These are phyloP conservation scores for Lampris incognitus DNA, from an alignment of 2,113 vertebrate species.

Conservation along the genomic window DNA sequence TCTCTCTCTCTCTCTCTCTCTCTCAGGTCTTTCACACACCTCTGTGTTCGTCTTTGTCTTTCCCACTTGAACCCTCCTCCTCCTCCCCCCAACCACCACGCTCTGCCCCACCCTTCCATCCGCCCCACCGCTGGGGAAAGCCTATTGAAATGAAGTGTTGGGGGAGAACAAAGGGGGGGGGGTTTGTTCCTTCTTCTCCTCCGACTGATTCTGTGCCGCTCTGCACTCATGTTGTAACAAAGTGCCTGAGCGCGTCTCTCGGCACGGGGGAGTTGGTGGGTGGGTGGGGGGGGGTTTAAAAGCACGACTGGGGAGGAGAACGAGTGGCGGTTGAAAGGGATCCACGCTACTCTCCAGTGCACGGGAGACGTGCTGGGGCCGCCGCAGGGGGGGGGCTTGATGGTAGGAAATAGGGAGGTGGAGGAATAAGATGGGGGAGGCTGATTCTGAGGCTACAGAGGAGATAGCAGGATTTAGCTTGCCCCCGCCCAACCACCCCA, in stretches of 20 bases:
- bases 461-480: too few species aligned
- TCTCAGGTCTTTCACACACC: neutral
- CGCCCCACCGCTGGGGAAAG: conserved; percentile 39
- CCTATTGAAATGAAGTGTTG: conserved; percentile 57
- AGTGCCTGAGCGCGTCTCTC: conserved; percentile 50
- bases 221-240: conserved; percentile 56
- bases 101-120: conserved; percentile 32
- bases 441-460: too few species aligned
- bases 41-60: neutral
- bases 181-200: conserved; percentile 35
- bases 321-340: conserved; percentile 23
- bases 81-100: neutral
- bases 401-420: too few species aligned
- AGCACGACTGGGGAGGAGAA: conserved; percentile 17
- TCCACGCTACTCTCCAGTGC: too few species aligned
- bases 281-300: neutral
- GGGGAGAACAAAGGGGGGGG: conserved; percentile 46
- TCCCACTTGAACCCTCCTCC: neutral
- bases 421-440: too few species aligned
- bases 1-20: neutral
- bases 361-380: too few species aligned
- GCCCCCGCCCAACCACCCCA: too few species aligned
- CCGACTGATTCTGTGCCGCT: conserved; percentile 32
- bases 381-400: too few species aligned
- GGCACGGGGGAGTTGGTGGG: conserved; percentile 31